Evolutionary conservation across 2,113 vertebrate species (phyloP).

Genomic region (Antidorcas marsupialis): DNA sequence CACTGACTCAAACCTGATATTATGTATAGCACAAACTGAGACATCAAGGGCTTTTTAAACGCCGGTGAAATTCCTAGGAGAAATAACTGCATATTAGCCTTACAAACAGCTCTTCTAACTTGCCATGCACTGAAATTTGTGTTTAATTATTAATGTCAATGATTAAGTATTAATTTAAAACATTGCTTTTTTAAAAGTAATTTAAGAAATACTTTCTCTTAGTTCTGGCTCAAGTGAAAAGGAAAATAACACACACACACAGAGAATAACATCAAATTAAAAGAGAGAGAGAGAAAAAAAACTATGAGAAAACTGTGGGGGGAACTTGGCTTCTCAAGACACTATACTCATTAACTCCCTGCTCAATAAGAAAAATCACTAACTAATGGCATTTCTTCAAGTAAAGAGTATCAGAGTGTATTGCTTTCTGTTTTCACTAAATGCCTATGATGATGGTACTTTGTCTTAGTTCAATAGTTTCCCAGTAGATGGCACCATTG

Average conservation of each 20-base stretch:
- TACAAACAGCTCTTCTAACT: neutral
- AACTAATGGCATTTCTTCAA: neutral
- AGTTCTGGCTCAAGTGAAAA: neutral
- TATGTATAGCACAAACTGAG: neutral
- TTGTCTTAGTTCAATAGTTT: neutral
- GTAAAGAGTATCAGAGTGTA: neutral
- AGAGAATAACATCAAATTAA: neutral
- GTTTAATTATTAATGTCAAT: neutral
- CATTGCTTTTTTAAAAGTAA: neutral
- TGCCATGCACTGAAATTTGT: neutral
- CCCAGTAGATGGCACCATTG: constrained; percentile 70
- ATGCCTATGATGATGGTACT: accelerated
- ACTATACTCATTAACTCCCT: neutral
- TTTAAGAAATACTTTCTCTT: neutral
- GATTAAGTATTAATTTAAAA: neutral
- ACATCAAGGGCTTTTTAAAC: neutral
- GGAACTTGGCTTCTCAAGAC: neutral
- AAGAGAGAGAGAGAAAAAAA: neutral
- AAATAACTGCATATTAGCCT: neutral
- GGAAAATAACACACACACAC: neutral
- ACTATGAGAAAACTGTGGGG: neutral
- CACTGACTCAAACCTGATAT: constrained; percentile 2
- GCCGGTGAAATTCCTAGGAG: neutral
- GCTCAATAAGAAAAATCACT: neutral
- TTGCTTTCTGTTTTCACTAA: neutral